These are phyloP conservation scores for Halcyon senegalensis DNA, from an alignment of 2,113 vertebrate species.

Conservation along the genomic window DNA sequence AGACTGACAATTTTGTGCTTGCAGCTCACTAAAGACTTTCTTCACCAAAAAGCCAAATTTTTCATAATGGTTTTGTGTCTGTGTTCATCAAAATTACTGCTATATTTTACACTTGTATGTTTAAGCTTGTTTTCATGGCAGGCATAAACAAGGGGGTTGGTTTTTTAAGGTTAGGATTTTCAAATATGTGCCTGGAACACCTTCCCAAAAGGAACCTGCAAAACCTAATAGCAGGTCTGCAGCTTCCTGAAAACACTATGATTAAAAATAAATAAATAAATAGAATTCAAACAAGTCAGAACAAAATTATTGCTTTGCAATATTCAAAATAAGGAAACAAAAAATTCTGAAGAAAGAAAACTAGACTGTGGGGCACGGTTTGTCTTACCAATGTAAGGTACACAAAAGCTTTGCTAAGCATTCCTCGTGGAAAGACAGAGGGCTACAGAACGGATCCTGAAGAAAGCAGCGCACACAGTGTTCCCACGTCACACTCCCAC, in stretches of 20 bases:
- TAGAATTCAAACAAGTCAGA: not conserved
- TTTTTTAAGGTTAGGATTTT: not conserved
- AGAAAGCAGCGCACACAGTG: not conserved
- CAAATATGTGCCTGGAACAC: not conserved
- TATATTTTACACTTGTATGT: not conserved
- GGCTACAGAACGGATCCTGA: fast-evolving
- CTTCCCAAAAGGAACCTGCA: not conserved
- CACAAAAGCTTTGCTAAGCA: not conserved
- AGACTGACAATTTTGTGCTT: not conserved
- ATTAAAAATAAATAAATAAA: not conserved
- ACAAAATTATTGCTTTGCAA: not conserved
- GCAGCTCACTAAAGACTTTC: not conserved
- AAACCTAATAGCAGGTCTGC: not conserved
- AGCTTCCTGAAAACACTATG: not conserved
- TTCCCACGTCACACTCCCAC: not conserved
- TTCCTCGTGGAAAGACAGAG: not conserved
- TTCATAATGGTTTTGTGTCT: not conserved
- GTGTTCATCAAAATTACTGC: not conserved
- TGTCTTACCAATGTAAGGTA: not conserved
- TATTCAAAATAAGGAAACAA: not conserved
- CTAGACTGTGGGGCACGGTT: fast-evolving
- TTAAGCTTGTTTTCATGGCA: not conserved
- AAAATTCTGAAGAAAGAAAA: not conserved
- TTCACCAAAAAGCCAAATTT: not conserved
- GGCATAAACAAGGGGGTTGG: not conserved